Base-by-base conservation (phyloP, 1,140 invertebrate genomes). In the Zophobas morio region DNA sequence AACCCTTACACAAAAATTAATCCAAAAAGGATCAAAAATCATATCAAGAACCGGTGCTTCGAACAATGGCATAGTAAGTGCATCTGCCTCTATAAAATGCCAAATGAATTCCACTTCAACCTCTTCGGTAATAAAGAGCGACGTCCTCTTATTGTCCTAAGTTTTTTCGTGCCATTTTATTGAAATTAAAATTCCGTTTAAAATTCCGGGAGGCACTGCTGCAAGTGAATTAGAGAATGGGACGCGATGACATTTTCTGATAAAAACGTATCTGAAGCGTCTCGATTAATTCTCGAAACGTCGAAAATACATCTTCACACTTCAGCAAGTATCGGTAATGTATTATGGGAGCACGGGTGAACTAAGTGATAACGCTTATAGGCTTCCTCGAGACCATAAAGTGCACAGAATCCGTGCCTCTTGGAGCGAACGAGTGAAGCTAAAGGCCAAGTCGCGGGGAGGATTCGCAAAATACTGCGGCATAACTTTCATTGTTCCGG, bases 341-440 rank as follows among this genome's bases (percentile, higher is more conserved):
- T 81, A 81, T 81, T 80, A 78, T 74, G 75, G 70, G 60, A 53
- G 78, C 49, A 60, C 57, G 77, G 60, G 32, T 53, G 80, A 75
- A 79, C 70, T 76, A 79, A 77, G 80, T 79, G 80, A 81, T 82
- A 82, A 82, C 78, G 81, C 75, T 80, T 79, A 80, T 82, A 79
- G 79, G 71, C 79, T 80, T 80, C 81, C 77, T 75, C 74, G 81
- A 82, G 81, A 79, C 82, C 79, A 81, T 82, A 82, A 81, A 82
- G 79, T 76, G 71, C 40, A 34, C 63, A 35, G 80, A 79, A 81
- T 81, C 80, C 78, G 80, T 81, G 80, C 80, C 78, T 79, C 75
- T 74, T 81, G 80, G 77, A 81, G 75, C 77, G 79, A 78, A 81
- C 72, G 77, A 79, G 73, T 57, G 47, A 74, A 76, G 78, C 75